Conservation (phyloP, 2,797 vertebrate species). For the Sebastes glaucus region DNA sequence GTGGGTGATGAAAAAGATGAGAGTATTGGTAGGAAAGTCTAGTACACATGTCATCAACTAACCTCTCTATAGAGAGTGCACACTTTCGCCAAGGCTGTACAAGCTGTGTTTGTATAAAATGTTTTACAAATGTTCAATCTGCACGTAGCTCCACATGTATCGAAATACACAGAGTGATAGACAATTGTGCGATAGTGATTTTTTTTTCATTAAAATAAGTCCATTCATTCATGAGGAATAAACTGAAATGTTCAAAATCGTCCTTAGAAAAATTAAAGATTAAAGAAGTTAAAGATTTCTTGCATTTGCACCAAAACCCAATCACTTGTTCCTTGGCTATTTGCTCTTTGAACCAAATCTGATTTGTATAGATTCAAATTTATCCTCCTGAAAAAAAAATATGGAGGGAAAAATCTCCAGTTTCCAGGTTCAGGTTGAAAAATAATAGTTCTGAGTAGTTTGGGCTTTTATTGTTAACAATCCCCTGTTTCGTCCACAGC, state of each 20-base stretch:
- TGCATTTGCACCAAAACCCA: neutral
- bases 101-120: too few species aligned
- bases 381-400: neutral
- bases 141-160: too few species aligned
- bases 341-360: neutral
- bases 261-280: too few species aligned
- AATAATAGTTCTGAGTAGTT: neutral
- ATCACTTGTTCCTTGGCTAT: neutral
- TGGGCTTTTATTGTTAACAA: neutral
- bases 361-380: neutral
- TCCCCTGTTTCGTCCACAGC: neutral
- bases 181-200: too few species aligned
- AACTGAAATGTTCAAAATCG: neutral
- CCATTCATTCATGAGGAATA: neutral
- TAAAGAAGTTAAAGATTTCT: neutral
- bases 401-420: neutral
- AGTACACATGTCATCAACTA: neutral
- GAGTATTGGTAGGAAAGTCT: neutral
- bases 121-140: too few species aligned
- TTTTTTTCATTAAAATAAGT: too few species aligned
- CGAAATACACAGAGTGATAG: too few species aligned
- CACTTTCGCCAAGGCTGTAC: neutral
- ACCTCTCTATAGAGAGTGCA: neutral
- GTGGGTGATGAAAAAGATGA: neutral
- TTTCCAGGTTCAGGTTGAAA: neutral